A percentile compares a stretch with the other conserved stretches of the same genome.
These are phyloP conservation scores for Oreamnos americanus DNA, from an alignment of 2,113 vertebrate genomes.

Conservation along the genomic window DNA sequence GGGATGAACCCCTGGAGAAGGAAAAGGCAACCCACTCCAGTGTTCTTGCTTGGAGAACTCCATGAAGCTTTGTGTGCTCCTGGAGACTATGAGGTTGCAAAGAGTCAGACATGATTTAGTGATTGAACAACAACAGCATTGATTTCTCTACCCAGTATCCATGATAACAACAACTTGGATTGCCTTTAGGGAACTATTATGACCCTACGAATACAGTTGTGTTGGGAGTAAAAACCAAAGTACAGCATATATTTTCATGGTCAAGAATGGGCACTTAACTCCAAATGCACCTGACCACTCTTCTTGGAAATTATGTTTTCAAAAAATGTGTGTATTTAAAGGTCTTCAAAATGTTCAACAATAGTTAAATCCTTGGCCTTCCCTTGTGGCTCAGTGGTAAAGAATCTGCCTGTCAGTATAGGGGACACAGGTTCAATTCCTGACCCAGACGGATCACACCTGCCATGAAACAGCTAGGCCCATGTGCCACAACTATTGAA, in stretches of 20 bases:
- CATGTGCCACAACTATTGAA: neutral
- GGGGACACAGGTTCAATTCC: neutral
- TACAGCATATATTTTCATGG: neutral
- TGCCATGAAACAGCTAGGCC: neutral
- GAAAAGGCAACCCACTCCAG: neutral
- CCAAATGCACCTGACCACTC: neutral
- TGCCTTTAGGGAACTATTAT: neutral
- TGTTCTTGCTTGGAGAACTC: neutral
- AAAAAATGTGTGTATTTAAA: neutral
- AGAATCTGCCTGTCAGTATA: neutral
- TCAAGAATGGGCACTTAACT: neutral
- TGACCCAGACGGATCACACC: fast-evolving
- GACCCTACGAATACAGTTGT: neutral
- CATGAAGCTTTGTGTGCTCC: neutral
- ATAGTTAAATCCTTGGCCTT: neutral
- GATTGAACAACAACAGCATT: neutral
- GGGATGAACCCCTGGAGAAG: neutral
- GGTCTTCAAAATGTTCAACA: neutral
- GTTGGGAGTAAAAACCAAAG: neutral
- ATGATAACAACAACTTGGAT: neutral
- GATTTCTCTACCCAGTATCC: too few species aligned
- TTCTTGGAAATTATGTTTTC: neutral
- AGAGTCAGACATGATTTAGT: neutral
- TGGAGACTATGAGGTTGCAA: neutral
- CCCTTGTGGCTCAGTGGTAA: neutral